Evolutionary conservation across 2,888 invertebrate genomes (phyloP).

Genomic region (Pammene aurita): DNA sequence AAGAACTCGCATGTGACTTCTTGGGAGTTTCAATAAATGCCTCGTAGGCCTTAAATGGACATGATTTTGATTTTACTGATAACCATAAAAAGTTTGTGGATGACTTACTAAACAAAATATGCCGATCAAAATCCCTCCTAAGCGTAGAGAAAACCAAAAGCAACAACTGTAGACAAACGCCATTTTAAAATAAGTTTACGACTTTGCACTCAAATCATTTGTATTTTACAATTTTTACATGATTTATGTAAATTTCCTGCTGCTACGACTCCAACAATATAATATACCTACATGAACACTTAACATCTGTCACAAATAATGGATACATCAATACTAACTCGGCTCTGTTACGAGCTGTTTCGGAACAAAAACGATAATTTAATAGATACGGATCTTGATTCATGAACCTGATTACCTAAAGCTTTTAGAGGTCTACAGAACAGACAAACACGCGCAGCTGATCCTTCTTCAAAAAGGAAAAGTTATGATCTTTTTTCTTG

Average conservation of each 20-base stretch:
- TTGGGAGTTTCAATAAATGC: background rate
- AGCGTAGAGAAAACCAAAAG: slow-evolving; percentile 77
- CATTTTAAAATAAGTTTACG: slow-evolving; percentile 52
- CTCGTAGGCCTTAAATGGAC: too few relatives aligned
- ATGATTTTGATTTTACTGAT: too few relatives aligned
- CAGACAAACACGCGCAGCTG: too few relatives aligned
- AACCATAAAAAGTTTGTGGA: background rate
- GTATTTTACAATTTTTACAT: background rate
- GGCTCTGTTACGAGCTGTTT: background rate
- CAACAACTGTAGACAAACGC: slow-evolving; percentile 76
- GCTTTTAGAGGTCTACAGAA: slow-evolving; percentile 13
- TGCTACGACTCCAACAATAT: background rate
- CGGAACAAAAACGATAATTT: slow-evolving; percentile 6
- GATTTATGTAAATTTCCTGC: background rate
- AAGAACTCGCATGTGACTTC: background rate
- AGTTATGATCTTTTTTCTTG: too few relatives aligned
- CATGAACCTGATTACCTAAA: background rate
- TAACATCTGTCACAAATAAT: background rate
- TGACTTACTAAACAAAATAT: slow-evolving; percentile 67
- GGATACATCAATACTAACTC: slow-evolving; percentile 4
- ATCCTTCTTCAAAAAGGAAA: too few relatives aligned
- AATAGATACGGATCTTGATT: slow-evolving; percentile 24
- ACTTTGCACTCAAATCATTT: background rate
- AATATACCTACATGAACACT: background rate
- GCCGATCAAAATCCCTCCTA: slow-evolving; percentile 73